Evolutionary conservation across 92 coral and sea anemone genomes (phyloP), one percentile per base, ranked within the genome.

Genomic region (Phenganax subtilis): DNA sequence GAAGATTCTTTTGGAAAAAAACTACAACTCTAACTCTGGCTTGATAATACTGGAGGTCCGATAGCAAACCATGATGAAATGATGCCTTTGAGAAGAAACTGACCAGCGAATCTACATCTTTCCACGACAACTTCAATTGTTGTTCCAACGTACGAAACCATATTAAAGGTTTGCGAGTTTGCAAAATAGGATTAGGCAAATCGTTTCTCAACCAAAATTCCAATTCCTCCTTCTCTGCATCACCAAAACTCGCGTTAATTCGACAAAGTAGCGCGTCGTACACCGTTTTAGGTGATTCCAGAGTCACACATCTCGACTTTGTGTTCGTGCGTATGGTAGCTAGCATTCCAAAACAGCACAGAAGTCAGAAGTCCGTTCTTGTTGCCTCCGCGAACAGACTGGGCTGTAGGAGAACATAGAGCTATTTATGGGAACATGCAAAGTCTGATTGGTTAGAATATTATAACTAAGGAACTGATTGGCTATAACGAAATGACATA

Each of bases 231-330:
- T 44, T 79, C 25, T 79, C 83, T 79, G 9, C 16, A 6, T 79
- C 69, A 12, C 75, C 72, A 54, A 79, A 79, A 9, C 63, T 79
- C 29, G 51, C 7, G 62, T 63, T 29, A 28, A 51, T 79, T 51
- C n/a, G 83, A 44, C 63, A 6, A 17, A 79, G 83, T 15, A 79
- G 62, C 8, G 14, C 20, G 57, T 79, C 74, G 83, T 79, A 79
- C 16, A 64, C 52, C 7, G 16, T 47, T 54, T 52, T 79, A 63
- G 83, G 83, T 79, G 83, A 79, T 51, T 47, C 74, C 75, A 79
- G 56, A 12, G 69, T 57, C 31, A 17, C 58, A 60, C 83, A 79
- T 79, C 56, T 79, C 51, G 82, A 53, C 51, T 52, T 8, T 51
- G 8, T 6, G 14, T 44, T 79, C 0, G 28, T 53, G 44, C 15